phyloP scores from a whole-genome alignment of 2,113 vertebrate species.

The Progne subis region DNA sequence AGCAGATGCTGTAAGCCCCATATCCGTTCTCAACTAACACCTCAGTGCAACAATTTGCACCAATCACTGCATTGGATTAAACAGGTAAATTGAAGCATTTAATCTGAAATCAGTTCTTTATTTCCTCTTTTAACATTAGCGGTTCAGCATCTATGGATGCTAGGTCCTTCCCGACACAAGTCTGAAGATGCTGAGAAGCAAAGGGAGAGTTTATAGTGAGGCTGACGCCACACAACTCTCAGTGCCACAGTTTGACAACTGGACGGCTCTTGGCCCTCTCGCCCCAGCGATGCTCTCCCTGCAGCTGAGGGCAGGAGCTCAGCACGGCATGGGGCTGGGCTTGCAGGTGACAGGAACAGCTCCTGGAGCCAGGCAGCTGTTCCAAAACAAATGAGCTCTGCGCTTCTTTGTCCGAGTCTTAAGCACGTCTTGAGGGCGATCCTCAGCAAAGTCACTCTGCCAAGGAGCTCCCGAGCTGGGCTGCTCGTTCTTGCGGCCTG shows the following conservation, averaged over 20 bases:
- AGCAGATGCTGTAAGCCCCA: neutral
- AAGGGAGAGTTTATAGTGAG: neutral
- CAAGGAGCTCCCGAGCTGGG: neutral
- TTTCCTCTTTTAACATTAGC: neutral
- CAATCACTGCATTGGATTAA: neutral
- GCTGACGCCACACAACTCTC: neutral
- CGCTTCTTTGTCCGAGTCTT: neutral
- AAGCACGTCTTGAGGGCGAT: neutral
- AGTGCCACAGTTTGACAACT: neutral
- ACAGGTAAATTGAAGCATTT: neutral
- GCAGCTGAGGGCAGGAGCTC: neutral
- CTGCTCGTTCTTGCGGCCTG: neutral
- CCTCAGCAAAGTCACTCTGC: neutral
- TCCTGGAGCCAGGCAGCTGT: neutral
- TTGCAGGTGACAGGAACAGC: neutral
- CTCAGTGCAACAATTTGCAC: neutral
- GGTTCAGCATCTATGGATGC: neutral
- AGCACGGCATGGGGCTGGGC: neutral
- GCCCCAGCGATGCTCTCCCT: neutral
- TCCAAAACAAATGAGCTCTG: neutral
- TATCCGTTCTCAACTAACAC: neutral
- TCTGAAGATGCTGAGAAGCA: neutral
- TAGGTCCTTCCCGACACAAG: neutral
- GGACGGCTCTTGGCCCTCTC: neutral
- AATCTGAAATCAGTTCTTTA: neutral